Base-by-base conservation (phyloP, 2,113 vertebrate genomes). In the Cheilinus undulatus region DNA sequence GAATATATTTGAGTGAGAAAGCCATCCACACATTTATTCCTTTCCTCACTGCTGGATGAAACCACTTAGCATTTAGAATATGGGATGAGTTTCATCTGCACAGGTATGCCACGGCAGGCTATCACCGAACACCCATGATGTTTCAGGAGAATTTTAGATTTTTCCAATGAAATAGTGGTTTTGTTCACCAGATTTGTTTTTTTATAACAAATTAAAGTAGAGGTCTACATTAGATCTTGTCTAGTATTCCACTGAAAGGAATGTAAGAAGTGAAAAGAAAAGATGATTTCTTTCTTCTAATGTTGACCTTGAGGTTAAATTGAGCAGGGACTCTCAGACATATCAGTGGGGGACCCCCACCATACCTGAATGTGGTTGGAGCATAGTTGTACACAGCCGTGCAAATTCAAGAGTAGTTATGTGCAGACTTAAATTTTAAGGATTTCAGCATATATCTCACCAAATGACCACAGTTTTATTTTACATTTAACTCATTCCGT, bases 21-120 rank as follows among this genome's bases (percentile, higher is more conserved):
- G 90, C 90, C 92, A 94, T 93, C 89, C 92, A 90, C 92, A 95
- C 94, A 91, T 94, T 93, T 65, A 77, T 93, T 92, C 84, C 92
- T 82, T 69, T 86, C 91, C 42, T 86, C 83, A 59, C 78, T 89
- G 90, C 85, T 91, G 90, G 88, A 84, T 90, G 84, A 92, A 94
- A 92, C 92, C 91, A 92, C 77, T 90, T 88, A 74, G 60, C 57
- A 68, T 85, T 63, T 79, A 61, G 49, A 91, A 84, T 82, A 71
- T 65, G 69, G 32, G 59, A 77, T 72, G 72, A 64, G 82, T 72
- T 72, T 71, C 66, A 57, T 73, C 54, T 27, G 63, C 45, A 53
- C 64, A 79, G 61, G 58, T 81, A 69, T 42, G 64, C 19, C 52
- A 53, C 2, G 2, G 67, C 28, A 53, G 50, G 40, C 26, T 60